Evolutionary conservation across 2,888 invertebrate genomes (phyloP).

Genomic region (Caenorhabditis japonica): DNA sequence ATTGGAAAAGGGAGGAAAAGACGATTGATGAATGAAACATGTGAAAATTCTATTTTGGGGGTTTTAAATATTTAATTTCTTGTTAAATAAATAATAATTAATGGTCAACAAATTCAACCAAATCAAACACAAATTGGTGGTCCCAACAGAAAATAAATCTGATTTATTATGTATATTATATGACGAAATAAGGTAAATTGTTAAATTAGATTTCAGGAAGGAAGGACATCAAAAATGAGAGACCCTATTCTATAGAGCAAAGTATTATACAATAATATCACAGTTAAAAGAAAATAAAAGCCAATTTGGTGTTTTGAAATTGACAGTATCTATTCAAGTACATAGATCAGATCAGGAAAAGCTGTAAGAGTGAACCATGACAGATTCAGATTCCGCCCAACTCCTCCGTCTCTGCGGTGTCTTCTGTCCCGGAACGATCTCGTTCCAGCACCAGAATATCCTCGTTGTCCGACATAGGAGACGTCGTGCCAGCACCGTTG

Average conservation of each 20-base stretch:
- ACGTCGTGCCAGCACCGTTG: slow-evolving; percentile 30
- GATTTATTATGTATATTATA: slow-evolving; percentile 46
- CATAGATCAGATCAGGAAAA: slow-evolving; percentile 20
- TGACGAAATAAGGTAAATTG: not conserved
- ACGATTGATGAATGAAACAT: slow-evolving; percentile 11
- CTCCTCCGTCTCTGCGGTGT: slow-evolving; percentile 42
- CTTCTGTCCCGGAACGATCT: slow-evolving; percentile 31
- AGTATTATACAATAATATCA: slow-evolving; percentile 20
- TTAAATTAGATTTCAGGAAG: slow-evolving; percentile 8
- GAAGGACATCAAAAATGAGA: slow-evolving; percentile 1
- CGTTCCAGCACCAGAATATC: slow-evolving; percentile 23
- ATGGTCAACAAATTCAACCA: slow-evolving; percentile 15
- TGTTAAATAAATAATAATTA: slow-evolving; percentile 8
- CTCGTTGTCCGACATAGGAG: slow-evolving; percentile 35
- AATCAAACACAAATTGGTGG: not conserved
- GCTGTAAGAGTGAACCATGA: slow-evolving; percentile 8
- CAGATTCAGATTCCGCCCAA: slow-evolving; percentile 43
- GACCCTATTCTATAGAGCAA: slow-evolving; percentile 8
- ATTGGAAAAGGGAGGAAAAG: slow-evolving; percentile 27
- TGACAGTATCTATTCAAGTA: slow-evolving; percentile 11
- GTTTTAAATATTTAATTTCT: not conserved
- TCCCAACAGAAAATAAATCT: not conserved
- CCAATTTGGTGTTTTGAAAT: not conserved
- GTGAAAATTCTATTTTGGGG: slow-evolving; percentile 8
- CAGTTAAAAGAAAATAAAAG: slow-evolving; percentile 18